Base-by-base conservation (phyloP, 2,113 vertebrate genomes). In the Saguinus imperator region DNA sequence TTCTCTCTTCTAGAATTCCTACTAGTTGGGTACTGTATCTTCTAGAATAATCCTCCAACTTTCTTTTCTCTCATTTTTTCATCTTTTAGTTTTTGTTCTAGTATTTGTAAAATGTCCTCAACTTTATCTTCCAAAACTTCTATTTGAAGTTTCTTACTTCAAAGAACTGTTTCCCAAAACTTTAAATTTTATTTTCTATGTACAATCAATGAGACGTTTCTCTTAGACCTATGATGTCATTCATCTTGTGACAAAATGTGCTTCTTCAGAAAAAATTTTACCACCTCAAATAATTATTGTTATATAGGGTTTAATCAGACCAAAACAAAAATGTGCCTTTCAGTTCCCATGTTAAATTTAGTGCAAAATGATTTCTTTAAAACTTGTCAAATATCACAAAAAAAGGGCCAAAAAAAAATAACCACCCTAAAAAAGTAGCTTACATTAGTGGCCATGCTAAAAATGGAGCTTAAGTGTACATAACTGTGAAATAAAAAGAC, bases 341-440 rank as follows among this genome's bases (percentile, higher is more conserved):
- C 40, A 92, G 40, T 73, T 76, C 12, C 61, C 25, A 55, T 77
- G 27, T 94, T 96, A 93, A 89, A 91, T 58, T 89, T 61, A 76
- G 12, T 88, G 84, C 92, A 83, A 92, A 66, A 52, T 80, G 13
- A 77, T 92, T 96, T 95, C 48, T 88, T 86, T 29, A 82, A 79
- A 93, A 92, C 32, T 86, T 93, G 66, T 91, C 35, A 89, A 94
- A 32, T 82, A 66, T 81, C 81, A 75, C 66, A 86, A 95, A 89
- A 95, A 68, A 86, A 45, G 25, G 17, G 97, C 50, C 50, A 37
- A 57, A 40, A 23, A 45, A 40, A 48, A 23, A 57, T 23, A 8
- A 23, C 45, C 48, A 48, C 27, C 27, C 73, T 76, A 40, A 70
- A 50, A 85, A 93, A 89, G 52, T 64, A 90, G 52, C 73, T 64